phyloP scores from a whole-genome alignment of 2,797 vertebrate genomes.

The Danio tinwini region DNA sequence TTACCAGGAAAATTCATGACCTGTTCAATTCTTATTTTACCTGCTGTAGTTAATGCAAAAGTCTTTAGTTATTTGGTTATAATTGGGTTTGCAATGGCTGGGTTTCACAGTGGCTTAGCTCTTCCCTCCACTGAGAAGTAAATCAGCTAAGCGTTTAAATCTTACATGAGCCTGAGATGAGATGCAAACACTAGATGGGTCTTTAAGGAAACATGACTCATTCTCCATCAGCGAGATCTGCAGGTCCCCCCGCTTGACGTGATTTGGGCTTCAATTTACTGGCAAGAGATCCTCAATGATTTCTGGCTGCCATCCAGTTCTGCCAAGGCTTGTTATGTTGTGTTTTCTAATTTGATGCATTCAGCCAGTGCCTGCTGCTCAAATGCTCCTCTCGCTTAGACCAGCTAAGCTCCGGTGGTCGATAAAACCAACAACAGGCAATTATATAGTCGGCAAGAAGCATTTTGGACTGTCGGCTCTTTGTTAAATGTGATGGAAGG shows the following conservation, averaged over 20 bases:
- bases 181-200: not conserved
- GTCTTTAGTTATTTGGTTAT: conserved; percentile 38
- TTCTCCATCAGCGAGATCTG: conserved; percentile 17
- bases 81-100: conserved; percentile 44
- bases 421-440: conserved; percentile 7
- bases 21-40: too few relatives aligned
- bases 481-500: conserved; percentile 18
- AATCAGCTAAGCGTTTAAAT: not conserved
- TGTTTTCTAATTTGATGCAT: conserved; percentile 6
- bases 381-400: not conserved
- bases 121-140: not conserved
- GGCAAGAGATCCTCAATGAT: not conserved
- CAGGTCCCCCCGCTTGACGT: not conserved
- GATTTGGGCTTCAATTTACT: conserved; percentile 20
- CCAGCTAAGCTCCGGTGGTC: conserved; percentile 6
- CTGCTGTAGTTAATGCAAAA: not conserved
- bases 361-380: not conserved
- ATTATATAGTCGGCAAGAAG: not conserved
- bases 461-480: conserved; percentile 17
- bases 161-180: not conserved
- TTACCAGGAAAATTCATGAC: too few relatives aligned
- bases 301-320: conserved; percentile 3
- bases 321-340: conserved; percentile 11
- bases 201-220: not conserved
- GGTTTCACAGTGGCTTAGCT: conserved; percentile 23